Base-by-base conservation (phyloP, 2,113 vertebrate genomes). In the Leuciscus idus region DNA sequence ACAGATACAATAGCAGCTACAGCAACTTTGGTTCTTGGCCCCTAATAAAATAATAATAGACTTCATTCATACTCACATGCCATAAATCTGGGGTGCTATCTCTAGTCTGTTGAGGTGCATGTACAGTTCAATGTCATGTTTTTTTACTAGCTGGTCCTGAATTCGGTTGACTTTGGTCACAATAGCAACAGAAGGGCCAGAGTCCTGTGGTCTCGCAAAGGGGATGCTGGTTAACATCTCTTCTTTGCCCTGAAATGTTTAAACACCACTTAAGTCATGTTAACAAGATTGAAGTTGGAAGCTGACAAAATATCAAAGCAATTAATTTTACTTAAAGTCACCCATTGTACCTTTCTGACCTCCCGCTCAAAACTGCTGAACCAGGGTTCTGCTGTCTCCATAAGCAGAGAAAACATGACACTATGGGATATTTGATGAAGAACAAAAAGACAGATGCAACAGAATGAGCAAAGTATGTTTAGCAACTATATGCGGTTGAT, bases 81-180 rank as follows among this genome's bases (percentile, higher is more conserved):
- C 98, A 21, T 99, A 99, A 91, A 99, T 99, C 88, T 99, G 98
- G 1, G 98, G 98, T 55, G 98, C 98, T 28, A 99, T 99, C 94
- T 99, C 98, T 83, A 99, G 95, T 61, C 98, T 95, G 91, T 98
- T 99, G 88, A 99, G 93, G 91, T 99, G 98, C 98, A 99, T 98
- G 90, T 98, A 96, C 61, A 99, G 95, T 72, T 99, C 98, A 87
- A 96, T 94, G 86, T 99, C 98, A 36, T 99, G 97, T 87, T 97
- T 99, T 94, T 99, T 99, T 90, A 99, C 92, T 83, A 99, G 95
- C 92, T 97, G 97, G 92, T 99, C 98, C 90, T 99, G 98, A 93
- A 99, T 98, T 76, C 98, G 97, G 93, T 99, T 99, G 81, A 99
- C 98, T 95, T 99, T 99, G 86, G 97, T 96, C 86, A 99, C 98